phyloP scores from a whole-genome alignment of 2,113 vertebrate genomes.

The Erythrolamprus reginae region DNA sequence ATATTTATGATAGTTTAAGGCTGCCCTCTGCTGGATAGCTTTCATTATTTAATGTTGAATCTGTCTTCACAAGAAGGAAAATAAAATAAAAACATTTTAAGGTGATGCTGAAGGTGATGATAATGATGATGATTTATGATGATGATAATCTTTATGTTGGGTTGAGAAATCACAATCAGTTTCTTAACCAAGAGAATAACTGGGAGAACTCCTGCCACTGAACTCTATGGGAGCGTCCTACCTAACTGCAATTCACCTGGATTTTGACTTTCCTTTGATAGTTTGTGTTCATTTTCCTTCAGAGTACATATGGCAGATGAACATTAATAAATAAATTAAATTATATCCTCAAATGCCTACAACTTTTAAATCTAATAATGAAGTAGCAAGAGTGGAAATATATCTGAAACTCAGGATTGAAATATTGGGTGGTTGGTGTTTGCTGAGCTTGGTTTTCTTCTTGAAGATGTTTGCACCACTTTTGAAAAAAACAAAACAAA shows the following conservation, averaged over 20 bases:
- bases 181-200: not conserved
- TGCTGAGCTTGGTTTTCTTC: not conserved
- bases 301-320: not conserved
- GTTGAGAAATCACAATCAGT: not conserved
- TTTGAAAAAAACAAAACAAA: not conserved
- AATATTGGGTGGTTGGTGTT: not conserved
- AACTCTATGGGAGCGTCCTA: not conserved
- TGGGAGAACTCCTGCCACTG: not conserved
- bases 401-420: not conserved
- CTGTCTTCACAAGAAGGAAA: not conserved
- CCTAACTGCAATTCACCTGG: not conserved
- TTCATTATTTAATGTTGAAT: not conserved
- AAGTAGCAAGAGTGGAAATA: not conserved
- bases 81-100: not conserved
- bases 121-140: too few relatives aligned
- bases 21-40: constrained; percentile 37
- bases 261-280: not conserved
- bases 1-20: not conserved
- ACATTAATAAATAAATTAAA: not conserved
- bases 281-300: not conserved
- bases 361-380: not conserved
- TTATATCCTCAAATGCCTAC: not conserved
- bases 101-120: not conserved
- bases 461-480: not conserved
- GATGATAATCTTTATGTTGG: not conserved